Percentiles rank a stretch among this genome's conserved stretches.
Evolutionary conservation across 2,113 vertebrate species (phyloP).

Genomic region (Larimichthys polyactis): DNA sequence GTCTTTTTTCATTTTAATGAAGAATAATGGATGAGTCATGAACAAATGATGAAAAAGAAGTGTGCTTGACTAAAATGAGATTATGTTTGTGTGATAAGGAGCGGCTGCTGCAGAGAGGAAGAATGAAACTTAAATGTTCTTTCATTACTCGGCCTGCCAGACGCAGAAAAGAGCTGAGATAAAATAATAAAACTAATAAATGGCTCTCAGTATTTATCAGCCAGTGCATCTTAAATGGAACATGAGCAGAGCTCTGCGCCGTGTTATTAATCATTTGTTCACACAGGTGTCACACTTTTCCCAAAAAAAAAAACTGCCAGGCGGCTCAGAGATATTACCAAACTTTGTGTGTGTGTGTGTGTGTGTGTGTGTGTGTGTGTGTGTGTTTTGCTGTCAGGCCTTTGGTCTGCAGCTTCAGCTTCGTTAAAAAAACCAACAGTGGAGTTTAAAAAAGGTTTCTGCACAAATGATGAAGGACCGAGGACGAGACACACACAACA

Average conservation of each 20-base stretch:
- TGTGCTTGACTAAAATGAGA: background rate
- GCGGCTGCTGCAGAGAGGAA: background rate
- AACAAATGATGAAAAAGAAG: background rate
- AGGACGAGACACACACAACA: background rate
- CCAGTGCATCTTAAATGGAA: conserved; percentile 16
- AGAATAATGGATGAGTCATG: background rate
- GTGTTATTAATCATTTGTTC: conserved; percentile 52
- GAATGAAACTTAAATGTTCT: background rate
- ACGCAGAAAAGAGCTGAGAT: background rate
- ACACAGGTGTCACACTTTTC: conserved; percentile 24
- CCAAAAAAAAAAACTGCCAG: conserved; percentile 7
- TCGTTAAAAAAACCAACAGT: conserved; percentile 9
- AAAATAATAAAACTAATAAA: conserved; percentile 7
- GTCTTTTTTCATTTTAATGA: no score
- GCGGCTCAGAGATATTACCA: background rate
- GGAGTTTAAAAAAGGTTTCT: background rate
- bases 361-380: background rate
- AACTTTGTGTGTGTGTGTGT: conserved; percentile 17
- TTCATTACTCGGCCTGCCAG: conserved; percentile 3
- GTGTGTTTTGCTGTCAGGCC: background rate
- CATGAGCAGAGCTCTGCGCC: background rate
- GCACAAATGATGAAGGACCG: background rate
- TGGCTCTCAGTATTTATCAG: conserved; percentile 24
- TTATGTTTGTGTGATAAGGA: background rate
- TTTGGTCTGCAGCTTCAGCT: conserved; percentile 5